phyloP scores from a whole-genome alignment of 2,113 vertebrate species.

The Tachuris rubrigastra region DNA sequence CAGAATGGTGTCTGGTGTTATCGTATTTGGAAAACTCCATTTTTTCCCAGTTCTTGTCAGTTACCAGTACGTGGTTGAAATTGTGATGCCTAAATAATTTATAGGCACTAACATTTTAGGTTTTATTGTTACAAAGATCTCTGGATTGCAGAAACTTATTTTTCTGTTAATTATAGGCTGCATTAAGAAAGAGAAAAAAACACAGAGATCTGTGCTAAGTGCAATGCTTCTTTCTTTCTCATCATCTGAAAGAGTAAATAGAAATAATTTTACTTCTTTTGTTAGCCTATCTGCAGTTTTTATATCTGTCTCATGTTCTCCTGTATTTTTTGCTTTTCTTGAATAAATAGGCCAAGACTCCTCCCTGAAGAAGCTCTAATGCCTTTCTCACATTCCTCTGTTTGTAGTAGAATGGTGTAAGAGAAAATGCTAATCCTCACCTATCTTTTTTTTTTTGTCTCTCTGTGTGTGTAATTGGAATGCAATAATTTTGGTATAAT shows the following conservation, averaged over 20 bases:
- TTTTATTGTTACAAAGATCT: not conserved
- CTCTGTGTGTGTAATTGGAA: not conserved
- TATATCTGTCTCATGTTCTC: not conserved
- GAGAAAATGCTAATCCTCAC: not conserved
- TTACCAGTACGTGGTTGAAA: not conserved
- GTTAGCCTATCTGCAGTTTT: not conserved
- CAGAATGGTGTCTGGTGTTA: not conserved
- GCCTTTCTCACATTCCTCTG: not conserved
- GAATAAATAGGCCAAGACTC: not conserved
- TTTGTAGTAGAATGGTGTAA: not conserved
- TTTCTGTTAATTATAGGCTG: not conserved
- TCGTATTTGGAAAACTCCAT: rapidly evolving
- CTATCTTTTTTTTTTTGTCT: not conserved
- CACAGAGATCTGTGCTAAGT: not conserved
- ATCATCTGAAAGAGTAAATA: not conserved
- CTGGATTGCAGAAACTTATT: not conserved
- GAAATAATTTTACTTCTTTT: not conserved
- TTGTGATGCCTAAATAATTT: not conserved
- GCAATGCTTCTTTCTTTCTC: not conserved
- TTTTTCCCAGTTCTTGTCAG: not conserved
- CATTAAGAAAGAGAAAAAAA: not conserved
- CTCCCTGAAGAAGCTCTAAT: not conserved
- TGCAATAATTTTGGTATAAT: not conserved
- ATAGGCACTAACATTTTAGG: not conserved
- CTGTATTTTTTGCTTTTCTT: not conserved